Percentiles rank a stretch among this genome's conserved stretches.
Evolutionary conservation across 2,888 invertebrate species (phyloP).

Genomic region (Dynastes hyllus): DNA sequence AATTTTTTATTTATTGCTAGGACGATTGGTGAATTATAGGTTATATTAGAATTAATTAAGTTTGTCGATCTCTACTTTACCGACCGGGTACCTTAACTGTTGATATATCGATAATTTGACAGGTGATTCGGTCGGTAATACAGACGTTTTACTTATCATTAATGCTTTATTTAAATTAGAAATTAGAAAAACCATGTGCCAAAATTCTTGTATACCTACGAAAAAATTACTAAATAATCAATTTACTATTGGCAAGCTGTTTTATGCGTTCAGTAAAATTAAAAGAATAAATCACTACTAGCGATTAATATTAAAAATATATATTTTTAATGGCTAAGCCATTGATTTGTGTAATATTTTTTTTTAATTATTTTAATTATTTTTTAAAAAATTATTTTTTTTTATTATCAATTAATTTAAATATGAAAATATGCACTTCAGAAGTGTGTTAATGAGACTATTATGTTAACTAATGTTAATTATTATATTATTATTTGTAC

Average conservation of each 20-base stretch:
- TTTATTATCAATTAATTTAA: slow-evolving; percentile 48
- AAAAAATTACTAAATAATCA: background rate
- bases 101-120: background rate
- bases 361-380: background rate
- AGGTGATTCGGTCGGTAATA: slow-evolving; percentile 25
- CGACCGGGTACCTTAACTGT: background rate
- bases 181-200: slow-evolving; percentile 56
- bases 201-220: slow-evolving; percentile 50
- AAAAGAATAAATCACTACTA: slow-evolving; percentile 31
- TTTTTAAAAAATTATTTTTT: slow-evolving; percentile 45
- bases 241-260: slow-evolving; percentile 47
- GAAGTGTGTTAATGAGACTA: slow-evolving; percentile 64
- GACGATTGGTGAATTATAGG: slow-evolving; percentile 2
- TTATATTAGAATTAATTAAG: slow-evolving; percentile 1
- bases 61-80: slow-evolving; percentile 32
- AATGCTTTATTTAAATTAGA: too few relatives aligned
- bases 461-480: slow-evolving; percentile 11
- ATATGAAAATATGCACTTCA: slow-evolving; percentile 64
- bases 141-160: slow-evolving; percentile 16
- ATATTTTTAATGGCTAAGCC: slow-evolving; percentile 65
- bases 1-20: slow-evolving; percentile 5
- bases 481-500: background rate
- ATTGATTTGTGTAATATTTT: slow-evolving; percentile 61
- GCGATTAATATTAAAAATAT: background rate
- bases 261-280: slow-evolving; percentile 60